Evolutionary conservation across 1,140 invertebrate genomes (phyloP).

Genomic region (Akabosia matsudoensis): DNA sequence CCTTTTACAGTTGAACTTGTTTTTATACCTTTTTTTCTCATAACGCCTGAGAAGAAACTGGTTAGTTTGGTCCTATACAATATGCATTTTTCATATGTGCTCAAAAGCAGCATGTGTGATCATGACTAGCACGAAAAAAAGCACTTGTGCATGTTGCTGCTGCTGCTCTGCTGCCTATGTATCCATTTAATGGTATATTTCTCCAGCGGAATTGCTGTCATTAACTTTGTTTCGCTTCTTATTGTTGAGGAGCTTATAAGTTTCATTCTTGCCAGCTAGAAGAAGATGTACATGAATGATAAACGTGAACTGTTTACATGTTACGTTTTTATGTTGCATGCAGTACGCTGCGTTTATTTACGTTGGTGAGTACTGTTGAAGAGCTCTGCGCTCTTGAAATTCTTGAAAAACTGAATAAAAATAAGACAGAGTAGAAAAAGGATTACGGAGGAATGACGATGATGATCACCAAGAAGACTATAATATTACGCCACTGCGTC

Average conservation of each 20-base stretch:
- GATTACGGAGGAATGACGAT: background rate
- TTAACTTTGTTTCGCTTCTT: background rate
- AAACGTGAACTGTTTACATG: no score
- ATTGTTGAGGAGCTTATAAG: no score
- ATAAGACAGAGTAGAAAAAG: background rate
- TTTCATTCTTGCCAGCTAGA: no score
- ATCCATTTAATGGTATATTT: background rate
- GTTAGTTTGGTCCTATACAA: no score
- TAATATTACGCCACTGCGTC: background rate
- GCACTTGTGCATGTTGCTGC: background rate
- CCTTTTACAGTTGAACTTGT: no score
- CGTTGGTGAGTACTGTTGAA: no score
- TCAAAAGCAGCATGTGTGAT: background rate
- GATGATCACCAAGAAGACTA: background rate
- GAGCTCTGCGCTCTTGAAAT: no score
- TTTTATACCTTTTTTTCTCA: background rate
- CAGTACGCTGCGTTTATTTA: no score
- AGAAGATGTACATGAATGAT: no score
- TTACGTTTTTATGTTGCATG: no score
- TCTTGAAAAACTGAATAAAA: background rate
- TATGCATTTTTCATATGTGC: background rate
- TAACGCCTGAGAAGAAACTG: background rate
- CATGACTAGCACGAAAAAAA: background rate
- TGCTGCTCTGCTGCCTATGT: no score
- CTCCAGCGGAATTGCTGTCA: background rate